phyloP scores from a whole-genome alignment of 37 sponge, comb jelly and placozoan species.

The Beroe ovata region DNA sequence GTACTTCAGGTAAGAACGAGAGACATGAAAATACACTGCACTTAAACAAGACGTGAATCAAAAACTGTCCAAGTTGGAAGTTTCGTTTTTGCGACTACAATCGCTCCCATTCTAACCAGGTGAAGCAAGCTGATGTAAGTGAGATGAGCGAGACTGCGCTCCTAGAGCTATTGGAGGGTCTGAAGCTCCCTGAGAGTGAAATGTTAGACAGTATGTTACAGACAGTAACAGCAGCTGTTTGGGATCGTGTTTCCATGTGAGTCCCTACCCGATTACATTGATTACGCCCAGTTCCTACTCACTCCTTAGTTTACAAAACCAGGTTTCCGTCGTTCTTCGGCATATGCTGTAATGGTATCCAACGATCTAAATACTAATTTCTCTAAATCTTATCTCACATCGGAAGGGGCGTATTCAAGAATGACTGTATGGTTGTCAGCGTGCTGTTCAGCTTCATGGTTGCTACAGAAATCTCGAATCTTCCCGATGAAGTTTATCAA shows the following conservation, averaged over 20 bases:
- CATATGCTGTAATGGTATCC: no score
- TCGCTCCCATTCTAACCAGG: no score
- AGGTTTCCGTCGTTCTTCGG: no score
- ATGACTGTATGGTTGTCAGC: not conserved
- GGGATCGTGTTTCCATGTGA: slow-evolving; percentile 25
- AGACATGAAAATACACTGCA: no score
- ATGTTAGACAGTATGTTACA: not conserved
- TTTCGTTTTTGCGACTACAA: no score
- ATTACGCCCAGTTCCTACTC: no score
- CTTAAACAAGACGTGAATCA: no score
- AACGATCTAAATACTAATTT: no score
- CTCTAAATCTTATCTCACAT: no score
- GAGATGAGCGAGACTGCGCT: slow-evolving; percentile 1
- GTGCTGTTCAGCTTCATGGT: slow-evolving; percentile 64
- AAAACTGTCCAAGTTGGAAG: no score
- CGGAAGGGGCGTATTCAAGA: slow-evolving; percentile 32
- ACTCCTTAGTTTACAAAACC: no score
- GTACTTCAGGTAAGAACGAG: not conserved
- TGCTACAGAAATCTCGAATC: not conserved
- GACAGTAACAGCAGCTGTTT: slow-evolving; percentile 28
- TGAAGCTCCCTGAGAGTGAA: not conserved
- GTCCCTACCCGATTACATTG: no score
- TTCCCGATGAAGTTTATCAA: slow-evolving; percentile 18
- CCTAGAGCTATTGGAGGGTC: not conserved
- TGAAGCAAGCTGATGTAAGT: not conserved